Evolutionary conservation across 1,140 invertebrate species (phyloP).

Genomic region (Drosophila pseudoobscura): DNA sequence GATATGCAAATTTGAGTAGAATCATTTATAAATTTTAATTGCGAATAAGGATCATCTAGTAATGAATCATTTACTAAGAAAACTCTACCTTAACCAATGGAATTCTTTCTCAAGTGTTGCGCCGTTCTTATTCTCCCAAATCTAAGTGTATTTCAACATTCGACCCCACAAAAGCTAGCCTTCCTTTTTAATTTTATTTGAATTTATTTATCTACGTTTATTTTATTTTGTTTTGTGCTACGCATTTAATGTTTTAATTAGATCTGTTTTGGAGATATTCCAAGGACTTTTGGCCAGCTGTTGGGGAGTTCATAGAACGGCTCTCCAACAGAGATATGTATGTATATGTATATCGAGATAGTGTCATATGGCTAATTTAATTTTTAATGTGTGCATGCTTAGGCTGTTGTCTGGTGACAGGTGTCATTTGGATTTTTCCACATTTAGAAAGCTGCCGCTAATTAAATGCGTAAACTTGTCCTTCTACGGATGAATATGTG

Average conservation of each 20-base stretch:
- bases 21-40: too few relatives aligned
- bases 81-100: too few relatives aligned
- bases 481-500: conserved; percentile 18
- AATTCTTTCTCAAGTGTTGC: too few relatives aligned
- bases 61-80: too few relatives aligned
- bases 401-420: conserved; percentile 40
- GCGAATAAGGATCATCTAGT: too few relatives aligned
- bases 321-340: conserved; percentile 26
- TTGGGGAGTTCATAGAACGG: conserved; percentile 58
- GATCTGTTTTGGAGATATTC: conserved; percentile 45
- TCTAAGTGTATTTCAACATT: conserved; percentile 11
- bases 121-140: too few relatives aligned
- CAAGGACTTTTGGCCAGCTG: conserved; percentile 63
- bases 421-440: conserved; percentile 56
- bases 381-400: conserved; percentile 31
- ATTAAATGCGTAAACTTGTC: conserved; percentile 43
- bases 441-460: conserved; percentile 47
- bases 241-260: conserved; percentile 82
- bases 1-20: too few relatives aligned
- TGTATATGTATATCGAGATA: conserved; percentile 32
- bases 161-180: neutral
- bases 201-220: conserved; percentile 23
- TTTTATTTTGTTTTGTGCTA: conserved; percentile 31
- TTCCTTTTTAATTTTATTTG: conserved; percentile 20
- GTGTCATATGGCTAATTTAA: conserved; percentile 54